These are phyloP conservation scores for Coreoperca whiteheadi DNA, from an alignment of 2,113 vertebrate species.

Conservation along the genomic window DNA sequence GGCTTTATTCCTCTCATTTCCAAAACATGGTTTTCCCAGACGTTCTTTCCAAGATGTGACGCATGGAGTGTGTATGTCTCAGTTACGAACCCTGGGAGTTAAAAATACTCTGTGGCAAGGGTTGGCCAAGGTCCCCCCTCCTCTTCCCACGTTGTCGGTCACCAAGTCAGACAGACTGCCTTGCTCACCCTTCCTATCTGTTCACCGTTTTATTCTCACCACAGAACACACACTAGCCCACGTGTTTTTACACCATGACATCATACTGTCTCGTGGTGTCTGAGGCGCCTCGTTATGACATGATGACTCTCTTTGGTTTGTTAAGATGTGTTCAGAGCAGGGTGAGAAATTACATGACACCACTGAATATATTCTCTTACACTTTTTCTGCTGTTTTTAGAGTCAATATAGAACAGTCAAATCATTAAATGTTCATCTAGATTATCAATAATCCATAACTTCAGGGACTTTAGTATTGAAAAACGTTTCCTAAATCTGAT, in stretches of 20 bases:
- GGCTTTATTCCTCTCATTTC: conserved; percentile 19
- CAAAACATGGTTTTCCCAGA: conserved; percentile 78
- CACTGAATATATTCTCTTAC: background rate
- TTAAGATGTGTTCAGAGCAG: background rate
- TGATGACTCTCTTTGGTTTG: conserved; percentile 1
- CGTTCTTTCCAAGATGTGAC: conserved; percentile 81
- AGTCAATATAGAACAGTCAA: background rate
- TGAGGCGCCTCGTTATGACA: background rate
- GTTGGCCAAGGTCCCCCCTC: conserved; percentile 61
- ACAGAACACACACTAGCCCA: conserved; percentile 42
- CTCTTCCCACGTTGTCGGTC: background rate
- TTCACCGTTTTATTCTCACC: conserved; percentile 32
- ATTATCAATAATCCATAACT: background rate
- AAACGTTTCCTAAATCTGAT: background rate
- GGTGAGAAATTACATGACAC: background rate
- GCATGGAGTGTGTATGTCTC: conserved; percentile 68
- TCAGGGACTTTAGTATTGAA: background rate
- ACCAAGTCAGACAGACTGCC: conserved; percentile 39
- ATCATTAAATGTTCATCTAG: background rate
- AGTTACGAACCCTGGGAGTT: conserved; percentile 50
- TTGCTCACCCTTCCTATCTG: conserved; percentile 32
- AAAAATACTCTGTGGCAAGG: conserved; percentile 73
- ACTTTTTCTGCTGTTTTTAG: background rate
- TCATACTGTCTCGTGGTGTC: conserved; percentile 29
- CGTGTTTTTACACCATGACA: conserved; percentile 31